Base-by-base conservation (phyloP, 2,888 invertebrate species). In the Leuctra nigra region DNA sequence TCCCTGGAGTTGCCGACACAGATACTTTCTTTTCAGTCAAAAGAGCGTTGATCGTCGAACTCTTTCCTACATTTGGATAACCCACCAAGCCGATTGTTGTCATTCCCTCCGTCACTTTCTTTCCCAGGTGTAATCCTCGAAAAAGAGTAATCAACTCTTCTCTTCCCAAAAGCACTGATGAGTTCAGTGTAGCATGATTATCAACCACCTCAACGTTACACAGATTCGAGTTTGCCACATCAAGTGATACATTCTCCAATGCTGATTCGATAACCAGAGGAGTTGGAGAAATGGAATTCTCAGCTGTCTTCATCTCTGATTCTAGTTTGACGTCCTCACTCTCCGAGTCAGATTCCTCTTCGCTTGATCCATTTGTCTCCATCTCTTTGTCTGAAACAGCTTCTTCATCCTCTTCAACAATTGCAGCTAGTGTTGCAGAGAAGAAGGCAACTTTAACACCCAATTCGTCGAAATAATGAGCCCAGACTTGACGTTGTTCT, bases 61-160 rank as follows among this genome's bases (percentile, higher is more conserved):
- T 98, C 73, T 99, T 99, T n/a, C 99, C 99, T 1, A 99, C 99
- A 78, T 99, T 99, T 0, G 99, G 99, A 75, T 99, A 99, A 1
- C 99, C 99, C 57, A 99, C 96, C 71, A 96, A 79, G 6, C 96
- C 95, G 57, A 95, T 82, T n/a, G 91, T 91, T 6, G 86, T 79
- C 25, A 85, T 69, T n/a, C 75, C 72, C 25, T 72, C 66, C 20
- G 74, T 72, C 68, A 70, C 71, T 69, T 76, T 74, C 66, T 67
- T 64, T 1, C 75, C 77, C 2, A 65, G 70, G 58, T 82, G 79
- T 18, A 87, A 72, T 7, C 73, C 75, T 64, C 81, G 84, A 58
- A 96, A 81, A 14, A 90, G 77, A 35, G 79, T 73, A 52, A 94
- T 79, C 24, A 96, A 73, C 64, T 84, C 82, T 29, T 81, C 77